These are phyloP conservation scores for Fukomys damarensis DNA, from an alignment of 2,113 vertebrate genomes.

Conservation along the genomic window DNA sequence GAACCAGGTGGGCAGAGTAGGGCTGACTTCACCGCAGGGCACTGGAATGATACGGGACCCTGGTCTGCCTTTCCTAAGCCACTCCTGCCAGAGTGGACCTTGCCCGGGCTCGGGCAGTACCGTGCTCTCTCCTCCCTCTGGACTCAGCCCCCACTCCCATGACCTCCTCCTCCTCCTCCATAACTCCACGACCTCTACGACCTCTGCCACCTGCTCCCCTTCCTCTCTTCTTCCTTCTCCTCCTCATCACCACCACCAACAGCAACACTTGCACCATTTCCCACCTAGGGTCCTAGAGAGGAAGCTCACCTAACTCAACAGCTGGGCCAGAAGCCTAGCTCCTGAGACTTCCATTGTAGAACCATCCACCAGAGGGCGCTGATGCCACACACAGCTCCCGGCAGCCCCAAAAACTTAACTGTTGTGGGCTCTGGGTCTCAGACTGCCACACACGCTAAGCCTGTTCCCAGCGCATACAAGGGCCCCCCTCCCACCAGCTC, in stretches of 20 bases:
- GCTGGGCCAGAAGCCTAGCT: neutral
- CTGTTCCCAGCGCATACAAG: neutral
- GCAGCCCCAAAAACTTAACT: fast-evolving
- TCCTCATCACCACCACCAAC: neutral
- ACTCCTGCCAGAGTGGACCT: neutral
- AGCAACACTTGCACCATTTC: neutral
- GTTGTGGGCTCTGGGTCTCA: fast-evolving
- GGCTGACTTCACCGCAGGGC: neutral
- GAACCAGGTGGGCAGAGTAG: neutral
- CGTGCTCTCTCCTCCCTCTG: neutral
- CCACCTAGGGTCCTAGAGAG: neutral
- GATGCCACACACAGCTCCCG: neutral
- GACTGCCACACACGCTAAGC: neutral
- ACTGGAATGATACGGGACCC: neutral
- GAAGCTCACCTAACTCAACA: neutral
- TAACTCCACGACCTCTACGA: neutral
- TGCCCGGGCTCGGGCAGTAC: neutral
- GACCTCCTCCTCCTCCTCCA: neutral
- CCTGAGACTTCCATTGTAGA: neutral
- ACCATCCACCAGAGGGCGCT: slow-evolving; percentile 47
- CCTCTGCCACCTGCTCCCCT: neutral
- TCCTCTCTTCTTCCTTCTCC: neutral
- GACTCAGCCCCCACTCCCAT: neutral
- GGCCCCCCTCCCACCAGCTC: neutral
- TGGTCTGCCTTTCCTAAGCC: neutral